Conservation (phyloP, 2,888 invertebrate genomes). For the Rhagium mordax region DNA sequence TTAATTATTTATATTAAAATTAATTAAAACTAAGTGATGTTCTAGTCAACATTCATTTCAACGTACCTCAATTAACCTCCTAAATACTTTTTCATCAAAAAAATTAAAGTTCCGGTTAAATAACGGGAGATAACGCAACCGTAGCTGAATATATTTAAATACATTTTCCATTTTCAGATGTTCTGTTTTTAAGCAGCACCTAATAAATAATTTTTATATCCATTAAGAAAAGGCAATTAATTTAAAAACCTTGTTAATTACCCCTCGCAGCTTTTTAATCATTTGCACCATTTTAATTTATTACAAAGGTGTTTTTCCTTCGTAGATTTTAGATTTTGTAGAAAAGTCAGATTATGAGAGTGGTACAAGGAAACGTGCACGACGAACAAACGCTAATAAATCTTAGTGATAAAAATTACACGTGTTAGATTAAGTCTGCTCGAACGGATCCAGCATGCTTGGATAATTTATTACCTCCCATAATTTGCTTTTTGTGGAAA, state of each 20-base stretch:
- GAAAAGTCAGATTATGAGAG: background rate
- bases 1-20: too few species aligned
- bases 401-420: slow-evolving; percentile 56
- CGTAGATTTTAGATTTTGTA: background rate
- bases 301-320: slow-evolving; percentile 2
- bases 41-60: too few species aligned
- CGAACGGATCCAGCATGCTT: slow-evolving; percentile 56
- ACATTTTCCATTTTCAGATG: background rate
- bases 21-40: too few species aligned
- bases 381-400: slow-evolving; percentile 44
- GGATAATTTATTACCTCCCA: slow-evolving; percentile 60
- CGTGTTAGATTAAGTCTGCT: slow-evolving; percentile 60
- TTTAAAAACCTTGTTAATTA: slow-evolving; percentile 2
- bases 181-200: background rate
- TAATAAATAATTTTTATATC: slow-evolving; percentile 5
- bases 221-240: slow-evolving; percentile 5
- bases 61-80: too few species aligned
- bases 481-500: slow-evolving; percentile 67
- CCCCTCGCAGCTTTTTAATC: background rate
- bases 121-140: background rate
- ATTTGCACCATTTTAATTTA: background rate
- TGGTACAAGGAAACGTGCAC: background rate
- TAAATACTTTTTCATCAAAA: too few species aligned
- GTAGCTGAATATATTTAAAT: background rate
- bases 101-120: background rate